These are phyloP conservation scores for Sebastes elongatus DNA, from an alignment of 2,797 vertebrate genomes.

Conservation along the genomic window DNA sequence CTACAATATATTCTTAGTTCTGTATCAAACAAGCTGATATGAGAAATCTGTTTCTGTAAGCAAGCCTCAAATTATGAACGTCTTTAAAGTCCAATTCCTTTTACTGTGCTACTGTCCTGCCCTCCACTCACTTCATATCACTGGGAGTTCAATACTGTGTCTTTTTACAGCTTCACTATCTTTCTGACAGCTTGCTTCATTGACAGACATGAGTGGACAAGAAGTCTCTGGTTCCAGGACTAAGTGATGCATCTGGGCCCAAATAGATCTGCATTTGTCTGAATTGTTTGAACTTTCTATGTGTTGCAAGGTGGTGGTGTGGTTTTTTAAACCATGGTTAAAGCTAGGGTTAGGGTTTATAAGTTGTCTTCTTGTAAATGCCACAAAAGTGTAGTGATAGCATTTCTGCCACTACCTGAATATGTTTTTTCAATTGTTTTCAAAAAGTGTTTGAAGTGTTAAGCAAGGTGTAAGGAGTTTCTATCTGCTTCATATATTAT, in stretches of 20 bases:
- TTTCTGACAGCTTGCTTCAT: constrained; percentile 45
- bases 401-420: background rate
- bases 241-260: background rate
- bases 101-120: background rate
- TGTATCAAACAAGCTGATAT: background rate
- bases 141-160: constrained; percentile 18
- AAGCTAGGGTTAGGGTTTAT: background rate
- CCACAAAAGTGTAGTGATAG: background rate
- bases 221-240: constrained; percentile 33
- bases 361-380: background rate
- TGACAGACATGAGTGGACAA: constrained; percentile 68
- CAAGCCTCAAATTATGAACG: background rate
- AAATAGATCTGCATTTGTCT: background rate
- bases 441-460: background rate
- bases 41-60: background rate
- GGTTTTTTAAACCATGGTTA: background rate
- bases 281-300: background rate
- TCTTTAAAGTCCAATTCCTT: background rate
- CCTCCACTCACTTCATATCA: constrained; percentile 28
- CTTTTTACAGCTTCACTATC: constrained; percentile 69
- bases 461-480: background rate
- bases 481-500: background rate
- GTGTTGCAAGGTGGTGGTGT: background rate
- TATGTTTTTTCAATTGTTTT: background rate
- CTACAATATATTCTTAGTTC: background rate